phyloP scores from a whole-genome alignment of 2,113 vertebrate genomes.

The Limnothrissa miodon region DNA sequence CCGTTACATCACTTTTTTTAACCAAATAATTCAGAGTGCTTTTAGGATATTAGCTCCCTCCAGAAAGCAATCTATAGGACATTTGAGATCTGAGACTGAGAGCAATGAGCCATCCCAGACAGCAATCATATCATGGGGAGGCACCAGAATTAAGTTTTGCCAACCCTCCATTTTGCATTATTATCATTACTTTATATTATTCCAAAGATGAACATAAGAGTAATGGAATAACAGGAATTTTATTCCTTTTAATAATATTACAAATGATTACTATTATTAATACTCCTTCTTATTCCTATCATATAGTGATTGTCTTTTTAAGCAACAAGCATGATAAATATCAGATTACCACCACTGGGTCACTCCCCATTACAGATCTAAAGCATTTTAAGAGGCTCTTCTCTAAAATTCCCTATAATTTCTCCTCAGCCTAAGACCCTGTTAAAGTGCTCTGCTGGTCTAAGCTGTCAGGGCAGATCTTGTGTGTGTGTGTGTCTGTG shows the following conservation, averaged over 20 bases:
- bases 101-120: conserved; percentile 39
- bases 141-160: conserved; percentile 13
- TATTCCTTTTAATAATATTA: not conserved
- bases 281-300: not conserved
- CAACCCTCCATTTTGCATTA: conserved; percentile 14
- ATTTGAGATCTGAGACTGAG: conserved; percentile 34
- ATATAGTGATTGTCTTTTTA: conserved; percentile 22
- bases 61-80: conserved; percentile 49
- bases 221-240: not conserved
- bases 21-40: conserved; percentile 67
- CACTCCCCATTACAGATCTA: conserved; percentile 39
- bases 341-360: conserved; percentile 27
- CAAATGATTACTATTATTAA: not conserved
- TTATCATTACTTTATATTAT: conserved; percentile 14
- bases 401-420: conserved; percentile 31
- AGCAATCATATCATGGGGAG: conserved; percentile 47
- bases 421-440: conserved; percentile 39
- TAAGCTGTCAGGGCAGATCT: conserved; percentile 39
- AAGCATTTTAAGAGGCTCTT: conserved; percentile 46
- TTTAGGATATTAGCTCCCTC: conserved; percentile 67
- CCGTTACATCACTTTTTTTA: conserved; percentile 64
- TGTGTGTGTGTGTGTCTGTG: conserved; percentile 2
- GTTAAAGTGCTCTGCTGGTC: conserved; percentile 56
- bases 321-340: conserved; percentile 34
- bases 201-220: not conserved